Conservation (phyloP, 2,888 invertebrate species). For the Pachydiplax longipennis region DNA sequence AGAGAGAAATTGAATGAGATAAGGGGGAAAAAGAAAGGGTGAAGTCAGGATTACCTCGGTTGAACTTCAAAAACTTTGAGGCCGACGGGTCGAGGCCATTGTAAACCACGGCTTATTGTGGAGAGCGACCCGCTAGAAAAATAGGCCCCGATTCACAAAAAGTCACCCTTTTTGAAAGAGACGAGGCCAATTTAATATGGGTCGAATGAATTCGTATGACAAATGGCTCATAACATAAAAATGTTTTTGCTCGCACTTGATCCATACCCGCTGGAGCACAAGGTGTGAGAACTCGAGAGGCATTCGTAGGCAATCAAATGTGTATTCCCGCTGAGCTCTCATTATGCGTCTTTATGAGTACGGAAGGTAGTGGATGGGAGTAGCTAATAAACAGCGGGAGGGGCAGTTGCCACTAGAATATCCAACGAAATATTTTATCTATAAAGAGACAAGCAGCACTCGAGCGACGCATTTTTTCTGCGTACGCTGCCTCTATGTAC, state of each 20-base stretch:
- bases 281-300: not conserved
- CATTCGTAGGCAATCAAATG: not conserved
- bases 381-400: no score
- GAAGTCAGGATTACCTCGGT: not conserved
- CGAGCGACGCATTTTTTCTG: not conserved
- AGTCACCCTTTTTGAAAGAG: not conserved
- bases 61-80: not conserved
- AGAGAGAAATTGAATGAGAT: not conserved
- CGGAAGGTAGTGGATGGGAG: no score
- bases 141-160: not conserved
- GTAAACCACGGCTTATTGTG: not conserved
- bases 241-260: not conserved
- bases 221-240: not conserved
- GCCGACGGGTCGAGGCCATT: not conserved
- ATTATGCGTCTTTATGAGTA: no score
- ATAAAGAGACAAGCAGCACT: not conserved
- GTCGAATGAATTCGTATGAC: not conserved
- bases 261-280: not conserved
- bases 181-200: not conserved
- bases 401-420: no score
- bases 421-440: not conserved
- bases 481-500: not conserved
- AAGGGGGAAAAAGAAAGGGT: not conserved
- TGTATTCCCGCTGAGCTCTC: no score
- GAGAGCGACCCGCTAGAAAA: not conserved